Base-by-base conservation (phyloP, 2,113 vertebrate genomes). In the Erinaceus europaeus region DNA sequence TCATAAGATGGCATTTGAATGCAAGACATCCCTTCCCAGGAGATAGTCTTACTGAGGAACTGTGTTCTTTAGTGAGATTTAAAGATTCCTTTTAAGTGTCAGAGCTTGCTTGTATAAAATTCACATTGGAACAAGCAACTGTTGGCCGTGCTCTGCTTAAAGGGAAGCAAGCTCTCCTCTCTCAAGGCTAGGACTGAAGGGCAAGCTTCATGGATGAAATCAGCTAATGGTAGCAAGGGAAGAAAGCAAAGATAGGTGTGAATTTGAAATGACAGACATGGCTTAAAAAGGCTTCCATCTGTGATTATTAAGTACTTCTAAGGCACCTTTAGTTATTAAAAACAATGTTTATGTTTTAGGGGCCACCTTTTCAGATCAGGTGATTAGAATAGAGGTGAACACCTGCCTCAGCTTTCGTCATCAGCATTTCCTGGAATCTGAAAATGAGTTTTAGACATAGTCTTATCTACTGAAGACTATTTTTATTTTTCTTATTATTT, bases 1-100 rank as follows among this genome's bases (percentile, higher is more conserved):
- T 97, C 97, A 97, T 97, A 97, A 97, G 95, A 96, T 76, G 90
- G 93, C 92, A 95, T 97, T 97, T 96, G 96, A 97, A 96, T 78
- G 89, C 88, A 93, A 97, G 97, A 97, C 94, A 97, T 95, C 81
- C 69, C 79, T 83, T 97, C 97, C 96, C 97, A 95, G 86, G 97
- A 97, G 97, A 96, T 95, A 97, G 88, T 86, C 93, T 90, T 92
- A 91, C 90, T 94, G 96, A 96, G 86, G 48, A 96, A 95, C 84
- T 94, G 78, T 92, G 90, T 95, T 96, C 95, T 97, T 97, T 97
- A 97, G 96, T 95, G 93, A 91, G 84, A 88, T 97, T 97, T 96
- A 93, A 94, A 95, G 93, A 95, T 93, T 94, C 90, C 78, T 88
- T 95, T 95, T 93, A 96, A 95, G 82, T 96, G 97, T 93, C 85